These are phyloP conservation scores for Maniola hyperantus DNA, from an alignment of 2,888 invertebrate species.

Conservation along the genomic window DNA sequence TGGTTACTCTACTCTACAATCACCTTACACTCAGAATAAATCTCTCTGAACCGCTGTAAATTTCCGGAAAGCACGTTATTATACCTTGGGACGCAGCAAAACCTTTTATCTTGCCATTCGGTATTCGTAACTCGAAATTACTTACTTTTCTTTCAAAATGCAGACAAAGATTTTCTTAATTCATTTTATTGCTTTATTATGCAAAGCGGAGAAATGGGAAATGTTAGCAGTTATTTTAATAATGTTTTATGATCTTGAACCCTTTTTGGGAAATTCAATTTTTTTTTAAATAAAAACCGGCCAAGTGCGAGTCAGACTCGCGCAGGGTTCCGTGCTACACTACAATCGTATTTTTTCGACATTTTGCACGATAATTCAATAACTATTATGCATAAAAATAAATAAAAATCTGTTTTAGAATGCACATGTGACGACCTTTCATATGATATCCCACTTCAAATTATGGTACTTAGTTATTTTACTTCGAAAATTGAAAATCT, in stretches of 20 bases:
- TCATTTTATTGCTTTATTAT: conserved; percentile 41
- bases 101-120: conserved; percentile 48
- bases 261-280: not conserved
- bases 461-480: no score
- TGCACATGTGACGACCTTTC: no score
- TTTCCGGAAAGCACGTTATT: conserved; percentile 49
- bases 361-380: no score
- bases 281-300: no score
- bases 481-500: no score
- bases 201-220: conserved; percentile 27
- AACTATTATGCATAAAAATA: no score
- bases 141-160: conserved; percentile 25
- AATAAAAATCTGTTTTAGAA: no score
- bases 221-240: conserved; percentile 23
- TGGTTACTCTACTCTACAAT: conserved; percentile 35
- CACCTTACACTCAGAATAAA: conserved; percentile 53
- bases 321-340: no score
- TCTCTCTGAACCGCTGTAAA: conserved; percentile 53
- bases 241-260: conserved; percentile 16
- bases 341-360: no score
- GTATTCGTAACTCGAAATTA: conserved; percentile 34
- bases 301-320: no score
- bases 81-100: conserved; percentile 51
- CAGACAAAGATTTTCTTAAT: conserved; percentile 33
- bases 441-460: no score